Conservation (phyloP, 2,797 vertebrate species). For the Petrocephalus schoutedeni region DNA sequence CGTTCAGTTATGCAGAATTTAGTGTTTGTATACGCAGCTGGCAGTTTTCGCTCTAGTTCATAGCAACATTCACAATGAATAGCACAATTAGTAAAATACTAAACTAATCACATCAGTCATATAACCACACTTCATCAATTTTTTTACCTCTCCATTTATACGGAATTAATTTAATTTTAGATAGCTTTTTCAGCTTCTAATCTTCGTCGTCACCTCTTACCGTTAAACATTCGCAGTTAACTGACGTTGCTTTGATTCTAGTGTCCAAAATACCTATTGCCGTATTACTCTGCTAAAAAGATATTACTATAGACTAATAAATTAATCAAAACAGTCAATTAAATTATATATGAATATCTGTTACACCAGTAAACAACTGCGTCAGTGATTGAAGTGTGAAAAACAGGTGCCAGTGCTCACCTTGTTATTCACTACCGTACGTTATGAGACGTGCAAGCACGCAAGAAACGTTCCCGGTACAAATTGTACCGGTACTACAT, state of each 20-base stretch:
- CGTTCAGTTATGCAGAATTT: background rate
- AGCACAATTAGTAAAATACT: background rate
- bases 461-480: background rate
- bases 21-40: background rate
- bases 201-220: background rate
- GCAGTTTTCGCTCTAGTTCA: background rate
- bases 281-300: background rate
- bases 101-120: background rate
- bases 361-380: background rate
- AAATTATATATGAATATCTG: background rate
- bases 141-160: background rate
- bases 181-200: background rate
- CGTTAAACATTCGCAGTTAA: background rate
- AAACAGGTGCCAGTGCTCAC: background rate
- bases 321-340: background rate
- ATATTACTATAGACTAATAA: background rate
- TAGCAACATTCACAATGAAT: background rate
- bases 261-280: background rate
- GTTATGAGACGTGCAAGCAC: background rate
- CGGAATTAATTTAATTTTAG: background rate
- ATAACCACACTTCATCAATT: background rate
- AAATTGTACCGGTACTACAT: background rate
- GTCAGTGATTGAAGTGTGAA: background rate
- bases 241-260: background rate
- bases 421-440: background rate